phyloP scores from a whole-genome alignment of 2,888 invertebrate species.

The Rhaphigaster nebulosa region DNA sequence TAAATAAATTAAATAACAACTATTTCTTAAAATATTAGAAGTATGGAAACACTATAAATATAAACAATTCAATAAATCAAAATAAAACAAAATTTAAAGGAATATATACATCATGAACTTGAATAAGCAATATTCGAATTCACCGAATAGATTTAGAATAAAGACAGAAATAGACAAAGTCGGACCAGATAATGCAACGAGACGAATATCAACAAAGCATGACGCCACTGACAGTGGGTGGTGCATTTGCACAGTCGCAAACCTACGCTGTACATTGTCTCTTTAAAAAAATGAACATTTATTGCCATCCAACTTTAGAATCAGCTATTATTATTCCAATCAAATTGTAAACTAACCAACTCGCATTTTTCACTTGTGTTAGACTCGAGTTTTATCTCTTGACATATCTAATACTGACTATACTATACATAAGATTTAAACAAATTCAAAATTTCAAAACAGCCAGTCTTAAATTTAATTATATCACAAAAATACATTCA shows the following conservation, averaged over 20 bases:
- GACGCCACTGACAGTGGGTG: neutral
- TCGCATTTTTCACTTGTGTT: neutral
- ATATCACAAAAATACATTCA: neutral
- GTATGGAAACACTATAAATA: no score
- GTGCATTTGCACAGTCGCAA: slow-evolving; percentile 22
- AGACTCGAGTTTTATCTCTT: neutral
- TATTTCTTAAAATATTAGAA: no score
- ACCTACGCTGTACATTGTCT: neutral
- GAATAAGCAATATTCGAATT: no score
- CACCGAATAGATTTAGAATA: no score
- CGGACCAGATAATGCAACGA: neutral
- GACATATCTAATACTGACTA: neutral
- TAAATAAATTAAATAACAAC: no score
- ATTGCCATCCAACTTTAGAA: neutral
- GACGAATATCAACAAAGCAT: neutral
- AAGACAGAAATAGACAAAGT: no score
- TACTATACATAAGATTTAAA: neutral
- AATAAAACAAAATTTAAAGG: no score
- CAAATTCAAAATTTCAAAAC: neutral
- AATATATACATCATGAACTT: no score
- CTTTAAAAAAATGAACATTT: neutral
- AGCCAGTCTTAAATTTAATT: neutral
- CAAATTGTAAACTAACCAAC: neutral
- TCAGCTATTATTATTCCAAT: neutral
- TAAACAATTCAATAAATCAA: no score